phyloP scores from a whole-genome alignment of 2,113 vertebrate genomes.

The Patagioenas fasciata region DNA sequence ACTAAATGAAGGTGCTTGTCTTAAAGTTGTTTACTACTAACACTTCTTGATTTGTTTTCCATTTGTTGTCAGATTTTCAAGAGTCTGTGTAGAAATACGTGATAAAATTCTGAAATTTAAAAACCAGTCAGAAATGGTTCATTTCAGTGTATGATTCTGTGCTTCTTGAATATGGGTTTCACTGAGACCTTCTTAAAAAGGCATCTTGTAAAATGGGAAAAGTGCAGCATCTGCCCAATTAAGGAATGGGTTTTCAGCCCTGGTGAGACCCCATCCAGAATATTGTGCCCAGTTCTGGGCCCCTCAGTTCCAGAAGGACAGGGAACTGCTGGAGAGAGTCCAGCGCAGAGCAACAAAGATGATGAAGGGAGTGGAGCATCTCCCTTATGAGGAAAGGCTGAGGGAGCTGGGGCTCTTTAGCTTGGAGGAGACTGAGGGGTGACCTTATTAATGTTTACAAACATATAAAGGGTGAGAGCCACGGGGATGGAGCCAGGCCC shows the following conservation, averaged over 20 bases:
- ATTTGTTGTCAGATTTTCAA: neutral
- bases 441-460: too few relatives aligned
- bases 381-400: too few relatives aligned
- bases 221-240: conserved; percentile 60
- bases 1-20: neutral
- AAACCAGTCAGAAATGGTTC: neutral
- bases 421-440: too few relatives aligned
- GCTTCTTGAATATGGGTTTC: neutral
- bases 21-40: neutral
- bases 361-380: too few relatives aligned
- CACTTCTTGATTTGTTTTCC: neutral
- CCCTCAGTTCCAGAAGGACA: too few relatives aligned
- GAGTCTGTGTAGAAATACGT: neutral
- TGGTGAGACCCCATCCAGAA: too few relatives aligned
- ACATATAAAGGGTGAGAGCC: too few relatives aligned
- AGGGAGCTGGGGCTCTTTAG: too few relatives aligned
- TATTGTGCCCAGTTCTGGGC: too few relatives aligned
- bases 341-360: too few relatives aligned
- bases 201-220: conserved; percentile 63
- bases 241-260: conserved; percentile 68
- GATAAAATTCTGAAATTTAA: neutral
- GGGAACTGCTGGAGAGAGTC: too few relatives aligned
- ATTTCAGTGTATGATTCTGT: neutral
- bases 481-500: too few relatives aligned
- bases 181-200: conserved; percentile 50